Evolutionary conservation across 2,797 vertebrate genomes (phyloP), one percentile per base, ranked within the genome.

Genomic region (Melanotaenia trifasciata): DNA sequence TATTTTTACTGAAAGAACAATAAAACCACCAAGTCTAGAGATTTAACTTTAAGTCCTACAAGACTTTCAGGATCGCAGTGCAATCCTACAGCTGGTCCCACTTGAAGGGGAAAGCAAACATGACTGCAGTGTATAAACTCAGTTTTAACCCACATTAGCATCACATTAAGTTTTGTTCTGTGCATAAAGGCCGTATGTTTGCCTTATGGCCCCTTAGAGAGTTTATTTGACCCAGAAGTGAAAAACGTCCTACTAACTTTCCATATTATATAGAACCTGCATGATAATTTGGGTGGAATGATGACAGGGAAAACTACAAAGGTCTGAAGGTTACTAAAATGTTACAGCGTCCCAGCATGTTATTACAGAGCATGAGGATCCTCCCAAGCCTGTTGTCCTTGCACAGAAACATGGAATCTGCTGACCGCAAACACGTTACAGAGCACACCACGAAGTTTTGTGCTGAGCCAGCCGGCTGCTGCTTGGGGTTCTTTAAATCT

Each of bases 351-450:
- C 72, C 24, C 67, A 74, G 60, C 30, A 4, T 90, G 6, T 89
- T 56, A 86, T 92, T 85, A 87, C 60, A 80, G 79, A 77, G 66
- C 81, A 83, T 80, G 74, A 26, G 30, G 43, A 59, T 40, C 64
- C 76, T 80, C 57, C 61, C 63, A 64, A 40, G 73, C 9, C 76
- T 74, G 47, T 73, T 86, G 82, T 84, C 57, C 35, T 61, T 59
- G 28, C 43, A 63, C 69, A 84, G 76, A 67, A 89, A 83, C 85
- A 81, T 80, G 45, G 56, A 87, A 79, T 82, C 38, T 79, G 57
- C 58, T 43, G 69, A 81, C 86, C 84, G 59, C 84, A 68, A 57
- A 56, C 72, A 64, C 22, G 16, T 57, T 13, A 3, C 36, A 70
- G 63, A 68, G 69, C 24, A 67, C 64, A 53, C 63, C 18, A 24